Base-by-base conservation (phyloP, 2,888 invertebrate species). In the Dasysyrphus tricinctus region DNA sequence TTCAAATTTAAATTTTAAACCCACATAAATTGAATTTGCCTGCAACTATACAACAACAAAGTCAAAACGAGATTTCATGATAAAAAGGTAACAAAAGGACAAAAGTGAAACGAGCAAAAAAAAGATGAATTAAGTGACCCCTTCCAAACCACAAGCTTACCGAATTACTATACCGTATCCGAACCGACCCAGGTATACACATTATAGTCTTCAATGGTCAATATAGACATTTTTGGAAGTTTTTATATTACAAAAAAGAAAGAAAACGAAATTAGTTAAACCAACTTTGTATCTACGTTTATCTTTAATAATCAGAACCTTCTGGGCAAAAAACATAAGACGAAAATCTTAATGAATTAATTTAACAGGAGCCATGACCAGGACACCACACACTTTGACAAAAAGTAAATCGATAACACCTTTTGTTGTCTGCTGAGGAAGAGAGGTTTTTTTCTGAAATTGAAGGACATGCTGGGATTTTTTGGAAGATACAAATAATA, bases 301-400 rank as follows among this genome's bases (percentile, higher is more conserved):
- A 61, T 61, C 61, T 61, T 61, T 61, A 42, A 42, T 61, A 61
- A 61, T 61, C 61, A 61, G 24, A 24, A 61, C 42, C 61, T 61
- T 61, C 16, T 37, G 24, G 42, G 39, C 14, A 4, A 61, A 59
- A 59, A 61, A 39, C 42, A 39, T 61, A 61, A 61, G 39, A 61
- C 61, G 24, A 19, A 42, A 61, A 42, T 39, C 61, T 61, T 42
- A 61, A 61, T 61, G 24, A 61, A 61, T 61, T 61, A 14, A 61
- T 61, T 42, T 42, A 24, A 61, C 61, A 32, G n/a, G 12, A 59
- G 24, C 39, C 59, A 59, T 59, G 59, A 59, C 37, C 59, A 59
- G 9, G 16, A 9, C 51, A 51, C 19, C 16, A 51, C 54, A 32
- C 57, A 57, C 5, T 61, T 42, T 42, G 24, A 61, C 37, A 61